Evolutionary conservation across 2,797 vertebrate genomes (phyloP), one percentile per base, ranked within the genome.

Genomic region (Sebastes taczanowskii): DNA sequence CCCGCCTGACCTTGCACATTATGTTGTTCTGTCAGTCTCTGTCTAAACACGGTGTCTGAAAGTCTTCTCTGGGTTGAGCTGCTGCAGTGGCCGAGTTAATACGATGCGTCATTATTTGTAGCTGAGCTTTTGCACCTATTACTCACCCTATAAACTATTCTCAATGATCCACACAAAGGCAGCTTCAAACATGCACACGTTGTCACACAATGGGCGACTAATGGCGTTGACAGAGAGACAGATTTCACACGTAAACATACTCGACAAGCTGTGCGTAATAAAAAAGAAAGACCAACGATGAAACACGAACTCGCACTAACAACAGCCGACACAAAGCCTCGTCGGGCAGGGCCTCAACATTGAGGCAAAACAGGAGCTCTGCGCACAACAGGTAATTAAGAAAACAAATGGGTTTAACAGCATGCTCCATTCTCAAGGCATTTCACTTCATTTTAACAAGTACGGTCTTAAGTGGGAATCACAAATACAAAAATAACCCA

Each of bases 391-490:
- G 91, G 87, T 91, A 88, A 91, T 93, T 92, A 91, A 73, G 77
- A 84, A 87, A 93, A 92, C 83, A 88, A 92, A 90, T 88, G 84
- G 83, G 78, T 91, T 73, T 79, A 88, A 88, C 90, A 91, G 85
- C 88, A 77, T 74, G 89, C 65, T 77, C 42, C 67, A 32, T 74
- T 90, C 86, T 85, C 52, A 77, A 77, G 70, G 73, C 72, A 72
- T 90, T 87, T 86, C 72, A 66, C 73, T 87, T 86, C 23, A 82
- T 85, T 83, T 89, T 71, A 63, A 34, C 49, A 14, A 74, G 22
- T 61, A 65, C 32, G 73, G 68, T 69, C 58, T 79, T 49, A 77
- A 79, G 42, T 71, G 34, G 67, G 66, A 82, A 74, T 83, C 60
- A 59, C 66, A 76, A 64, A 70, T 67, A 38, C 20, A 52, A 62